Percentiles rank a stretch among this genome's conserved stretches.
phyloP scores from a whole-genome alignment of 2,797 vertebrate species.

The Sebastes vulpes region DNA sequence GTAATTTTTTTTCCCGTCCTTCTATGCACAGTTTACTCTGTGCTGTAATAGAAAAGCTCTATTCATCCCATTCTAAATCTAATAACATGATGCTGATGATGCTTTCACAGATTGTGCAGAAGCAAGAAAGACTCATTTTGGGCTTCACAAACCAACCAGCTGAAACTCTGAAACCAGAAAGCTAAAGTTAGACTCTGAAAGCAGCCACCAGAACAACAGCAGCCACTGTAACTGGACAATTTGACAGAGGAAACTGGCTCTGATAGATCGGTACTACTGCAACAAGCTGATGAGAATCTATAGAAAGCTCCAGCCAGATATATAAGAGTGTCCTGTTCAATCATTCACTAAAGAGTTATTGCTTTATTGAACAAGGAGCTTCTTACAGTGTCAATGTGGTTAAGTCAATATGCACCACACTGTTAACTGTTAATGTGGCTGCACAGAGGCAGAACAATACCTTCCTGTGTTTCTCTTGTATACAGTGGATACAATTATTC shows the following conservation, averaged over 20 bases:
- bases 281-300: neutral
- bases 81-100: neutral
- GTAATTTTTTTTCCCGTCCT: neutral
- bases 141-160: neutral
- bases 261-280: neutral
- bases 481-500: neutral
- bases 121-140: neutral
- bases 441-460: neutral
- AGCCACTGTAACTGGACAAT: neutral
- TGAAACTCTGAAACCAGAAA: neutral
- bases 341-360: neutral
- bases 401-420: neutral
- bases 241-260: neutral
- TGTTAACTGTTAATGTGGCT: neutral
- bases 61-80: neutral
- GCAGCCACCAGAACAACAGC: neutral
- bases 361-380: neutral
- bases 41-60: neutral
- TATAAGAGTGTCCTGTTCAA: neutral
- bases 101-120: neutral
- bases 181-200: neutral
- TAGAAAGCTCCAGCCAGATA: neutral
- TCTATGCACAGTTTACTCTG: neutral
- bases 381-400: neutral
- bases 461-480: neutral